These are phyloP conservation scores for Cassiopea xamachana DNA, from an alignment of 30 jellyfish, hydroid and myxozoan genomes.

Conservation along the genomic window DNA sequence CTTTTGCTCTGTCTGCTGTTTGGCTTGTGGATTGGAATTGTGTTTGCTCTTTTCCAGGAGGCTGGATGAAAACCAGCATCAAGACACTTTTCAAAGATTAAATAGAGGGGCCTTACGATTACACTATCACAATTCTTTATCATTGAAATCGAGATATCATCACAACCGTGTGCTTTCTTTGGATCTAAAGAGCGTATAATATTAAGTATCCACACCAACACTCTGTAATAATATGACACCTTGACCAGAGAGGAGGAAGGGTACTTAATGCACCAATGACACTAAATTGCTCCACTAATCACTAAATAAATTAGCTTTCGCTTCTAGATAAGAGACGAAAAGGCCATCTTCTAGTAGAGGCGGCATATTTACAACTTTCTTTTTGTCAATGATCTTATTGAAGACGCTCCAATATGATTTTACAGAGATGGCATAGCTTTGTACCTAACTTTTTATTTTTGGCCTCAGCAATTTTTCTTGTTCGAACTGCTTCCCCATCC, in stretches of 20 bases:
- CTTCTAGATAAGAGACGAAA: conserved; percentile 17
- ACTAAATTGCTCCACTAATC: conserved; percentile 54
- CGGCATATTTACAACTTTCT: conserved; percentile 41
- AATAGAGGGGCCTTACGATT: conserved; percentile 33
- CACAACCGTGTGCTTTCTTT: neutral
- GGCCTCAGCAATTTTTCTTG: conserved; percentile 23
- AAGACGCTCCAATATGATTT: conserved; percentile 55
- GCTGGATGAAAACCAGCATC: neutral
- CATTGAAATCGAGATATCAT: conserved; percentile 54
- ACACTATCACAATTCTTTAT: conserved; percentile 52
- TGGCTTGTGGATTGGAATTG: neutral
- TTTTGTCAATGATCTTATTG: conserved; percentile 25
- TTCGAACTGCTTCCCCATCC: conserved; percentile 41
- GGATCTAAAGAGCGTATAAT: neutral
- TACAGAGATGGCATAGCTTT: conserved; percentile 35
- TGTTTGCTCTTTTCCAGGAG: neutral
- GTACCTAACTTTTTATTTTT: conserved; percentile 24
- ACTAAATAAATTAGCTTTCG: conserved; percentile 50
- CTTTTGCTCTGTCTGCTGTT: neutral
- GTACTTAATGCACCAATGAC: conserved; percentile 14
- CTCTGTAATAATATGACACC: conserved; percentile 10
- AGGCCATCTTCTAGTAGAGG: conserved; percentile 48
- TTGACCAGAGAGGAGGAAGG: neutral
- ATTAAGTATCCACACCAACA: conserved; percentile 20
- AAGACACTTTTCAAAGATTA: neutral